Conservation (phyloP, 1,140 invertebrate genomes). For the Delia radicum region DNA sequence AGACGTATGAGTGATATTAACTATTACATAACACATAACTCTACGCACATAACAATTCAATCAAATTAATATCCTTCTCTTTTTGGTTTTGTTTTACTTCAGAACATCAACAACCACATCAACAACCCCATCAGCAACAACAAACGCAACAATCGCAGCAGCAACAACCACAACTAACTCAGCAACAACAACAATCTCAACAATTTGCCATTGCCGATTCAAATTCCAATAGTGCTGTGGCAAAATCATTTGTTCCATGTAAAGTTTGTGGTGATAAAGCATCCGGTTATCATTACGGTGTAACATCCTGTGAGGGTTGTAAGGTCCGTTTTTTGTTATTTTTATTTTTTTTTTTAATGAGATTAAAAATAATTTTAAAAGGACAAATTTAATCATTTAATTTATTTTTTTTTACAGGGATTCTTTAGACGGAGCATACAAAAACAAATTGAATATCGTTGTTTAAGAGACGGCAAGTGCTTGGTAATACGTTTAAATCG, state of each 20-base stretch:
- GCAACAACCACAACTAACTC: not conserved
- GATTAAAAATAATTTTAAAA: not conserved
- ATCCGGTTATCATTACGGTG: conserved; percentile 98
- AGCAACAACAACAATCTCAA: not conserved
- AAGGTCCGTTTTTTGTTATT: conserved; percentile 71
- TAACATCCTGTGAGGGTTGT: conserved; percentile 99
- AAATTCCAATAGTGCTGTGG: conserved; percentile 62
- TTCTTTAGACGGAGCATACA: conserved; percentile 90
- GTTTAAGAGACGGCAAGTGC: conserved; percentile 94
- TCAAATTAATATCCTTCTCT: no score
- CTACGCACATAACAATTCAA: no score
- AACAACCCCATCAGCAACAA: not conserved
- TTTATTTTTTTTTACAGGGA: conserved; percentile 60
- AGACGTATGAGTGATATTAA: no score
- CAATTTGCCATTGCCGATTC: conserved; percentile 77
- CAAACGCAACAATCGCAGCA: not conserved
- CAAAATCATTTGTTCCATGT: conserved; percentile 88
- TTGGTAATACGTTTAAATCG: conserved; percentile 93
- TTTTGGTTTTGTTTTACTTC: no score
- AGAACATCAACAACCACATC: not conserved
- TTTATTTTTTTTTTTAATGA: not conserved
- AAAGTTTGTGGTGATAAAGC: conserved; percentile 99
- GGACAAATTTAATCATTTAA: not conserved
- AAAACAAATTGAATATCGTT: conserved; percentile 97
- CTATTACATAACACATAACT: no score